Conservation (phyloP, 2,888 invertebrate species). For the Corythucha ciliata region DNA sequence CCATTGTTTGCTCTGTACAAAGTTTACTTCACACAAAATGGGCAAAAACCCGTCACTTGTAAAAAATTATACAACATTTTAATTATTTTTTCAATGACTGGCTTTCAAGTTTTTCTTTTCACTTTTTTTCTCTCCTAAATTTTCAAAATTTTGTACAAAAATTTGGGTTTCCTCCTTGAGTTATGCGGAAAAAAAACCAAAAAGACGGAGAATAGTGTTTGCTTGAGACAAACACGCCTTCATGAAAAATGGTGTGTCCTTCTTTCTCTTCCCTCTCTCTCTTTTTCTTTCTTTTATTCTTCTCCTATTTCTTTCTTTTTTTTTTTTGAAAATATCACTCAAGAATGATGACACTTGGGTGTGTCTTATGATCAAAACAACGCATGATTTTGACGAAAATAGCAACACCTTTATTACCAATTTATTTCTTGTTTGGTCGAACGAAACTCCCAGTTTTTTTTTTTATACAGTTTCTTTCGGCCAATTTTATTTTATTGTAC, state of each 20-base stretch:
- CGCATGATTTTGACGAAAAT: conserved; percentile 23
- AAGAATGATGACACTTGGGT: conserved; percentile 27
- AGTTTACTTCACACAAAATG: conserved; percentile 10
- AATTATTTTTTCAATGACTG: no score
- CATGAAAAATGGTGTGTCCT: conserved; percentile 16
- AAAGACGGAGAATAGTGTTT: conserved; percentile 2
- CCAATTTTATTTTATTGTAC: no score
- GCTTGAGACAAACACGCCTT: conserved; percentile 17
- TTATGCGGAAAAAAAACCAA: conserved; percentile 16
- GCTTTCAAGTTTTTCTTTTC: conserved; percentile 11
- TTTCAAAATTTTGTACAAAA: conserved; percentile 11
- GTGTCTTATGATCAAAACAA: conserved; percentile 12
- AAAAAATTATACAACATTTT: conserved; percentile 5
- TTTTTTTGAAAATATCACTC: conserved; percentile 18
- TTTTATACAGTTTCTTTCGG: no score
- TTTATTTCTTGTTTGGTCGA: no score
- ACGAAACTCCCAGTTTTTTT: no score
- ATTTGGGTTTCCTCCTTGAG: conserved; percentile 14
- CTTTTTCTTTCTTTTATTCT: conserved; percentile 12
- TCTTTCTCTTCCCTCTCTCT: conserved; percentile 19
- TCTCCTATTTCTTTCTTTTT: conserved; percentile 16
- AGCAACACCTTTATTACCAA: conserved; percentile 24
- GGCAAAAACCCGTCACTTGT: conserved; percentile 19
- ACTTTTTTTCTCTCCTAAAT: conserved; percentile 14
- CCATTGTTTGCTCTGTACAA: no score